These are phyloP conservation scores for Oncopodura yosiiana DNA, from an alignment of 1,140 invertebrate genomes.

Conservation along the genomic window DNA sequence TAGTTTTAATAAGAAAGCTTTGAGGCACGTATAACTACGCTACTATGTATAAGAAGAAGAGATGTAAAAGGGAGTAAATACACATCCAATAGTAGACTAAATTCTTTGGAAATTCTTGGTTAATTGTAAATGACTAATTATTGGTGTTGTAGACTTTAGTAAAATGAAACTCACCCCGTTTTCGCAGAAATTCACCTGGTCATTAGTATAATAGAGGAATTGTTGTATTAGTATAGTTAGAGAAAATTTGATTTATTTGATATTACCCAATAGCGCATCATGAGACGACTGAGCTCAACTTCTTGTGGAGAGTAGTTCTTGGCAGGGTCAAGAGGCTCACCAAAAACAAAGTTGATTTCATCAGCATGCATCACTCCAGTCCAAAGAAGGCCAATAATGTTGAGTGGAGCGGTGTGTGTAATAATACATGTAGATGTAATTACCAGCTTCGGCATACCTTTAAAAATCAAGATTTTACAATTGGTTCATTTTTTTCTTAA, in stretches of 20 bases:
- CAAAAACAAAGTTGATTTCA: constrained; percentile 77
- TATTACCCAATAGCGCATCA: constrained; percentile 94
- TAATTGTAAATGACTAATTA: too few relatives aligned
- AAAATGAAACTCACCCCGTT: constrained; percentile 59
- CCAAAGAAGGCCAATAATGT: constrained; percentile 89
- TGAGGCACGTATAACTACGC: too few relatives aligned
- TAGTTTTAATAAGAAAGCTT: neutral
- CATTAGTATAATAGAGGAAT: too few relatives aligned
- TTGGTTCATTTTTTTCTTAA: neutral
- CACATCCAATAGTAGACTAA: too few relatives aligned
- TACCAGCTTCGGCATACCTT: constrained; percentile 73
- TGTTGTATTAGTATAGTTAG: too few relatives aligned
- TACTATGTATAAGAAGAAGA: too few relatives aligned
- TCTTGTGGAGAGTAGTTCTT: constrained; percentile 71
- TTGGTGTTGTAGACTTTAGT: too few relatives aligned
- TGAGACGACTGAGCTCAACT: constrained; percentile 64
- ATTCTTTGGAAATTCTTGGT: too few relatives aligned
- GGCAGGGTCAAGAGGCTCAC: constrained; percentile 71
- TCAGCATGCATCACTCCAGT: constrained; percentile 67
- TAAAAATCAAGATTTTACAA: neutral
- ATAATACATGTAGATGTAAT: constrained; percentile 90
- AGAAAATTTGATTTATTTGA: too few relatives aligned
- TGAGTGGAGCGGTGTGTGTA: constrained; percentile 76
- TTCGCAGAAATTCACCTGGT: constrained; percentile 94
- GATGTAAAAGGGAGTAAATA: too few relatives aligned